Conservation (phyloP, 2,888 invertebrate genomes). For the Lycophotia porphyrea region DNA sequence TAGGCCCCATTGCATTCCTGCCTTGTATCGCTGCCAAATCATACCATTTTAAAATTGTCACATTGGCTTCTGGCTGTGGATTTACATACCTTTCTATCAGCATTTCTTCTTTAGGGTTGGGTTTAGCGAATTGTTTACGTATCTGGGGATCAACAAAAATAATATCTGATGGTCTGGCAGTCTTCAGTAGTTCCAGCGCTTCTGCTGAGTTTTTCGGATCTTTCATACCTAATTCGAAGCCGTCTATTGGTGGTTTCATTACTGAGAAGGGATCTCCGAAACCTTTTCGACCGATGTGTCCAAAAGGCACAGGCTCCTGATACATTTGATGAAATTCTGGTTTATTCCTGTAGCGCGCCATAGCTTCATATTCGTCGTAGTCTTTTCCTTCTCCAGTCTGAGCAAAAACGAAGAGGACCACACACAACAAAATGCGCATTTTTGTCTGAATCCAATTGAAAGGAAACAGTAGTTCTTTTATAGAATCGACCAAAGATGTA, state of each 20-base stretch:
- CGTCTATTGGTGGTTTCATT: slow-evolving; percentile 68
- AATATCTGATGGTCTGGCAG: slow-evolving; percentile 17
- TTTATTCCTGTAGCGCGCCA: background rate
- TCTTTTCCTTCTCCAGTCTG: slow-evolving; percentile 2
- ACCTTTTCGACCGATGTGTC: slow-evolving; percentile 74
- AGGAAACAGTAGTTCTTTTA: slow-evolving; percentile 29
- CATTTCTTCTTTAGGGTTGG: slow-evolving; percentile 49
- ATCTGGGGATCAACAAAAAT: slow-evolving; percentile 6
- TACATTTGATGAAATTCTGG: background rate
- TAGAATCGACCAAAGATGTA: slow-evolving; percentile 22
- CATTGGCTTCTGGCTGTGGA: slow-evolving; percentile 21
- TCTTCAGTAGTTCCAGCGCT: slow-evolving; percentile 39
- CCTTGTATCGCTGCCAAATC: slow-evolving; percentile 66
- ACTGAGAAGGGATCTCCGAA: slow-evolving; percentile 64
- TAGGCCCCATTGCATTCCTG: slow-evolving; percentile 57
- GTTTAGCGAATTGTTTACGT: background rate
- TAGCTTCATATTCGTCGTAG: background rate
- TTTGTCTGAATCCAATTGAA: slow-evolving; percentile 51
- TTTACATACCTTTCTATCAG: slow-evolving; percentile 22
- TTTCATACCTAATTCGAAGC: slow-evolving; percentile 63
- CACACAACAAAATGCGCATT: slow-evolving; percentile 66
- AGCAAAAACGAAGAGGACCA: slow-evolving; percentile 60
- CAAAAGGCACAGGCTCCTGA: slow-evolving; percentile 71
- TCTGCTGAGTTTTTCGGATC: slow-evolving; percentile 52
- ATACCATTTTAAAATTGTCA: slow-evolving; percentile 54